phyloP scores from a whole-genome alignment of 2,888 invertebrate species.

The Tridacna crocea region DNA sequence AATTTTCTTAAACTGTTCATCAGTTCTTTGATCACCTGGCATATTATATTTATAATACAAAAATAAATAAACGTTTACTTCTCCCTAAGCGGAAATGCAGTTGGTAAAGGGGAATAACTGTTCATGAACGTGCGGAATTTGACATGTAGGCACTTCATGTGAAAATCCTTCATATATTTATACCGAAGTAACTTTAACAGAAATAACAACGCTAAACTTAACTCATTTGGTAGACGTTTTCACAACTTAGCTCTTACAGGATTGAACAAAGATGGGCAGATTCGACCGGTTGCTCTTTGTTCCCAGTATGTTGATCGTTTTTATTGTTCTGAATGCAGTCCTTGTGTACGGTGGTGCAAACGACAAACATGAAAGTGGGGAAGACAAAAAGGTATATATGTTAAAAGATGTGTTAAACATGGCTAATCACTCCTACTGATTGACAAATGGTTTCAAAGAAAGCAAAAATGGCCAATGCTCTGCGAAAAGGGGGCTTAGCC shows the following conservation, averaged over 20 bases:
- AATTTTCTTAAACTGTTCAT: too few relatives aligned
- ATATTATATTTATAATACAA: neutral
- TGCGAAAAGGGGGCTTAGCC: too few relatives aligned
- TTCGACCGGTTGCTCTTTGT: neutral
- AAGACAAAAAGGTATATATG: too few relatives aligned
- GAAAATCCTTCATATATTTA: neutral
- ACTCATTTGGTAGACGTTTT: neutral
- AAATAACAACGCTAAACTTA: neutral
- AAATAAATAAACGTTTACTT: neutral
- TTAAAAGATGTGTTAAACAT: too few relatives aligned
- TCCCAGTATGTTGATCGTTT: neutral
- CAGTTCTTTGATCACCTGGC: too few relatives aligned
- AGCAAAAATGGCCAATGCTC: too few relatives aligned
- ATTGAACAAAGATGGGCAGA: neutral
- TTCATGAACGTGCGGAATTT: neutral
- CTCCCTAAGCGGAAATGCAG: neutral
- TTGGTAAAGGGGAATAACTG: neutral
- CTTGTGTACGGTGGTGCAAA: too few relatives aligned
- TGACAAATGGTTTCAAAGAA: too few relatives aligned
- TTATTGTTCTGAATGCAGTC: neutral
- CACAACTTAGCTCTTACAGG: neutral
- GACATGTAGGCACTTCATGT: neutral
- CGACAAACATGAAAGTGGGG: too few relatives aligned
- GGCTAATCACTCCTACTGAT: too few relatives aligned
- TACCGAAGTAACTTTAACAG: too few relatives aligned